A percentile compares a stretch with the other conserved stretches of the same genome.
phyloP scores from a whole-genome alignment of 2,888 invertebrate genomes.

The Catocala sponsa region DNA sequence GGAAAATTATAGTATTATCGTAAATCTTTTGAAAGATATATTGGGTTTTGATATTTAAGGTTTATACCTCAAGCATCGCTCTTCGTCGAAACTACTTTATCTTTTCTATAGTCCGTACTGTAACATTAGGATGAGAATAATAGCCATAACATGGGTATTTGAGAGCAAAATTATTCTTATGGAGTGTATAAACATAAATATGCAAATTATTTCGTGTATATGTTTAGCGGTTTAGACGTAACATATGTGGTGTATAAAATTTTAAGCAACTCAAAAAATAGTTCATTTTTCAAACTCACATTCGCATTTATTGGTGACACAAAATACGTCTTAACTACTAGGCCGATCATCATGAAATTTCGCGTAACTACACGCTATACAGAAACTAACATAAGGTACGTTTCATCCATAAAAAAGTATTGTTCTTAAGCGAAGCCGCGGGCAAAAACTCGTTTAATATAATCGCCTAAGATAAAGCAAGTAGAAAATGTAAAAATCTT shows the following conservation, averaged over 20 bases:
- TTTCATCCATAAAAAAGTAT: too few relatives aligned
- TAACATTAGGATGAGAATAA: constrained; percentile 48
- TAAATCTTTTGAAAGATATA: too few relatives aligned
- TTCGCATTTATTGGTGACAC: too few relatives aligned
- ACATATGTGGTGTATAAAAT: constrained; percentile 35
- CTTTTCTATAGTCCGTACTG: constrained; percentile 39
- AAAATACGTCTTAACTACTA: too few relatives aligned
- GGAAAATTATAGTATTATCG: constrained; percentile 13
- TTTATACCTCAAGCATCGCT: constrained; percentile 38
- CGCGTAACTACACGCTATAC: too few relatives aligned
- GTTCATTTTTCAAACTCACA: constrained; percentile 12
- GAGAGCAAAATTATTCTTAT: constrained; percentile 53
- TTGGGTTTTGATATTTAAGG: too few relatives aligned
- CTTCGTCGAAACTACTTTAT: constrained; percentile 29
- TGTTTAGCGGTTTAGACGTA: constrained; percentile 21
- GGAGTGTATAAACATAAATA: constrained; percentile 53
- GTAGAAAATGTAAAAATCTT: too few relatives aligned
- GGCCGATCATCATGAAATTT: too few relatives aligned
- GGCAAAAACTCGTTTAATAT: too few relatives aligned
- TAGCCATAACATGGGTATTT: constrained; percentile 48
- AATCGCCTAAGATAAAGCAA: too few relatives aligned
- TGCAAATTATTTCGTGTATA: constrained; percentile 51
- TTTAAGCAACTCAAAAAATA: constrained; percentile 21
- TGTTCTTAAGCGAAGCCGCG: too few relatives aligned
- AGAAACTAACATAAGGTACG: too few relatives aligned